Conservation (phyloP, 1,140 invertebrate species). For the Eciton burchellii region DNA sequence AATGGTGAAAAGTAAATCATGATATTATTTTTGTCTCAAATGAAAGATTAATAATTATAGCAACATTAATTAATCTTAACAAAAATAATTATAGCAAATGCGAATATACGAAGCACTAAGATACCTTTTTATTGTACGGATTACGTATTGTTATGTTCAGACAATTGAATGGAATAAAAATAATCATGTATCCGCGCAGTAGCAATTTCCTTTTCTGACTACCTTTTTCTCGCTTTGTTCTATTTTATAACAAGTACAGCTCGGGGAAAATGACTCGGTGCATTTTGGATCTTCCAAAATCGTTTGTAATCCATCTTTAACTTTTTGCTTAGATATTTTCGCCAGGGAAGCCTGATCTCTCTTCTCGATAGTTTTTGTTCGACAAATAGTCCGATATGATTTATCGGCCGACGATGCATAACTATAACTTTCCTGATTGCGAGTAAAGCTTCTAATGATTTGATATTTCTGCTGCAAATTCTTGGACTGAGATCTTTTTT, state of each 20-base stretch:
- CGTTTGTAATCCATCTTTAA: not conserved
- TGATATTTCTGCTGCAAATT: not conserved
- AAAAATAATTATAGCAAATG: conserved; percentile 18
- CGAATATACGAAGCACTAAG: not conserved
- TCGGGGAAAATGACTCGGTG: not conserved
- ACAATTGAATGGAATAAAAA: conserved; percentile 21
- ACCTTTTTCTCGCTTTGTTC: not conserved
- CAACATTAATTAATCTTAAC: no score
- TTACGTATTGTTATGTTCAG: not conserved
- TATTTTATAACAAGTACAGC: conserved; percentile 42
- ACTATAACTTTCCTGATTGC: not conserved
- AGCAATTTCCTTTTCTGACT: conserved; percentile 48
- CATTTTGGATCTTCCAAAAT: not conserved
- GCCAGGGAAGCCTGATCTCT: conserved; percentile 61
- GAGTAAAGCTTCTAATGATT: not conserved
- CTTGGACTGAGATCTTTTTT: not conserved
- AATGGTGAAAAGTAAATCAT: not conserved
- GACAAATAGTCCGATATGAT: not conserved
- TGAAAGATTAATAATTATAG: conserved; percentile 7
- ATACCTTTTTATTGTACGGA: conserved; percentile 2
- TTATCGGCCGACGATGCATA: not conserved
- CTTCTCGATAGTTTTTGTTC: conserved; percentile 35
- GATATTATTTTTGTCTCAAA: not conserved
- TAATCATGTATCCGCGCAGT: conserved; percentile 23
- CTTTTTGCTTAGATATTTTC: conserved; percentile 63